These are phyloP conservation scores for Acanthosoma haemorrhoidale DNA, from an alignment of 2,888 invertebrate genomes.

Conservation along the genomic window DNA sequence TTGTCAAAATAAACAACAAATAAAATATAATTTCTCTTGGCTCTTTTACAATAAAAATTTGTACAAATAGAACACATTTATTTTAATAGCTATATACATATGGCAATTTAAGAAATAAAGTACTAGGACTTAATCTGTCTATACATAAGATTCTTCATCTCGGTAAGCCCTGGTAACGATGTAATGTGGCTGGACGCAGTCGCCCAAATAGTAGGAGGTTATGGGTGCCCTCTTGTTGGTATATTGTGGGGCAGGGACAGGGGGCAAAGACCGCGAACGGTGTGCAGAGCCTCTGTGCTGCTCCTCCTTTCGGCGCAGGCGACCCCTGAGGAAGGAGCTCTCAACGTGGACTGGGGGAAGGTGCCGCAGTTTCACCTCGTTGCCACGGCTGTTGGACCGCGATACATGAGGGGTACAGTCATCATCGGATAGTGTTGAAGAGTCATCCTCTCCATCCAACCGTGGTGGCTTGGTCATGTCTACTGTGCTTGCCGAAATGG, in stretches of 20 bases:
- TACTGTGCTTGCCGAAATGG: conserved; percentile 26
- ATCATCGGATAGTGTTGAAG: conserved; percentile 49
- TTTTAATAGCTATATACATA: conserved; percentile 27
- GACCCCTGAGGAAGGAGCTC: conserved; percentile 50
- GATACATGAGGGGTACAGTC: conserved; percentile 50
- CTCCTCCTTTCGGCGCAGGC: conserved; percentile 43
- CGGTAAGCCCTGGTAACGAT: conserved; percentile 42
- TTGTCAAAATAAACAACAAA: conserved; percentile 24
- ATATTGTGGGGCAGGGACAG: conserved; percentile 40
- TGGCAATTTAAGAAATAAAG: conserved; percentile 17
- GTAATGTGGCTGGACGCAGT: conserved; percentile 43
- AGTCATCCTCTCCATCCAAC: conserved; percentile 45
- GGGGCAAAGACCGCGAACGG: conserved; percentile 41
- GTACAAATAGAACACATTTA: conserved; percentile 31
- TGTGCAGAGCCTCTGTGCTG: conserved; percentile 41
- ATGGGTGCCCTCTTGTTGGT: conserved; percentile 43
- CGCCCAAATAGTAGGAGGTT: conserved; percentile 45
- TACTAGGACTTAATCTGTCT: not conserved
- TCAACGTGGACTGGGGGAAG: conserved; percentile 59
- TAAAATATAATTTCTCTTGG: conserved; percentile 4
- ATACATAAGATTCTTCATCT: conserved; percentile 46
- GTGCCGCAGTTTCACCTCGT: conserved; percentile 50
- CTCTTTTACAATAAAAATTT: conserved; percentile 23
- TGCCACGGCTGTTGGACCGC: conserved; percentile 49
- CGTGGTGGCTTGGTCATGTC: conserved; percentile 29